Conservation (phyloP, 2,113 vertebrate genomes). For the Cisticola juncidis region DNA sequence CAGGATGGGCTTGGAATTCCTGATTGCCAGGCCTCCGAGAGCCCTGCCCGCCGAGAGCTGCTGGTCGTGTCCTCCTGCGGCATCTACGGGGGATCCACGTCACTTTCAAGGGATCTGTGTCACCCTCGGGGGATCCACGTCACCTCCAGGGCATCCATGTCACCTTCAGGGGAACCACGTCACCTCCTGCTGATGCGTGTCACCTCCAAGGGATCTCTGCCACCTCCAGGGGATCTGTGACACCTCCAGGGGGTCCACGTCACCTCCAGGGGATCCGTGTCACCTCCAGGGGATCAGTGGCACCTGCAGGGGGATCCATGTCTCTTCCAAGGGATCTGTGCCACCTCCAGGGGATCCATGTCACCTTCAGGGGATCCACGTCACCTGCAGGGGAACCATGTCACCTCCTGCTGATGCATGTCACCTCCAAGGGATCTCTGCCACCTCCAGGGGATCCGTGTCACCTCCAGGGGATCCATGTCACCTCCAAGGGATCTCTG, state of each 20-base stretch:
- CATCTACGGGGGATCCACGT: background rate
- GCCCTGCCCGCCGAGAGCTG: background rate
- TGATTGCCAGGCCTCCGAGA: background rate
- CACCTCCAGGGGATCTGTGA: too few relatives aligned
- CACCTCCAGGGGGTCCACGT: too few relatives aligned
- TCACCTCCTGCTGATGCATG: too few relatives aligned
- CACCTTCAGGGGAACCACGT: background rate
- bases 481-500: rapidly evolving
- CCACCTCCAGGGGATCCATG: background rate
- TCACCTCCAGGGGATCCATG: background rate
- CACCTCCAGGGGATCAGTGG: too few relatives aligned
- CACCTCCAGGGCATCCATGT: background rate
- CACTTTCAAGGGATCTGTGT: background rate
- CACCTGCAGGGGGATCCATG: background rate
- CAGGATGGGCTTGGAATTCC: background rate
- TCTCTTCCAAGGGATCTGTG: too few relatives aligned
- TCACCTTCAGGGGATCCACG: too few relatives aligned
- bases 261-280: too few relatives aligned
- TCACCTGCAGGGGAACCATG: too few relatives aligned
- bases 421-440: too few relatives aligned
- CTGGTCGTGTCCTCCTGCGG: rapidly evolving
- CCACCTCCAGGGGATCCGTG: too few relatives aligned
- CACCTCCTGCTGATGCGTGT: too few relatives aligned
- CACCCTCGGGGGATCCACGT: background rate
- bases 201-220: too few relatives aligned